Evolutionary conservation across 2,888 invertebrate genomes (phyloP), one percentile per base, ranked within the genome.

Genomic region (Neoascia interrupta): DNA sequence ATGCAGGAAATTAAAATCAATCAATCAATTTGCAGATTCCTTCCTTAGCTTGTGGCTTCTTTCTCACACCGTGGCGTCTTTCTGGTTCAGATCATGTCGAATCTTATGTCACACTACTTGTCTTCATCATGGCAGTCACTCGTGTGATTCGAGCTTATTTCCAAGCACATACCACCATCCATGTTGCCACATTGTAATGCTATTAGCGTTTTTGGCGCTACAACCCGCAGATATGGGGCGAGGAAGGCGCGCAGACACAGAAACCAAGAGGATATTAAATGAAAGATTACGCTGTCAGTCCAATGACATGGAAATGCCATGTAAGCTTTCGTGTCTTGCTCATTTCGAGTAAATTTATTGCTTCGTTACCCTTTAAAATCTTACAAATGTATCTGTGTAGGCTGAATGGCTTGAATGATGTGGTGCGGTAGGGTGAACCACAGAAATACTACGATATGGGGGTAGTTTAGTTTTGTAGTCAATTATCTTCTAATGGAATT

Each of bases 1-100:
- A 79, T 73, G 84, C 85, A 87, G 88, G 88, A 87, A 88, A 87
- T 87, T 88, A 86, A 88, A 88, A 88, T 86, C 88, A 88, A 87
- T 87, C 88, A 88, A 87, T 87, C 87, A 87, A 87, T 83, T 86
- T 87, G 86, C 39, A 83, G 85, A 85, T 84, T 82, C 81, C 80
- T 80, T 74, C 75, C 81, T 75, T 60, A 16, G 3, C 37, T 4
- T 15, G 3, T 10, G 18, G 26, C 19, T 4, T 21, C 4, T 8
- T 3, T 45, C n/a, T 16, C 23, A 3, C 41, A 1, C 3, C 19
- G 10, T 10, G 3, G n/a, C n/a, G n/a, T n/a, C n/a, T n/a, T n/a
- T n/a, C n/a, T n/a, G n/a, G n/a, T n/a, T n/a, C n/a, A 23, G 16
- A 41, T 34, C 43, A 16, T 49, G 21, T 51, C 15, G 16, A 51